phyloP scores from a whole-genome alignment of 2,797 vertebrate species.

The Alosa sapidissima region DNA sequence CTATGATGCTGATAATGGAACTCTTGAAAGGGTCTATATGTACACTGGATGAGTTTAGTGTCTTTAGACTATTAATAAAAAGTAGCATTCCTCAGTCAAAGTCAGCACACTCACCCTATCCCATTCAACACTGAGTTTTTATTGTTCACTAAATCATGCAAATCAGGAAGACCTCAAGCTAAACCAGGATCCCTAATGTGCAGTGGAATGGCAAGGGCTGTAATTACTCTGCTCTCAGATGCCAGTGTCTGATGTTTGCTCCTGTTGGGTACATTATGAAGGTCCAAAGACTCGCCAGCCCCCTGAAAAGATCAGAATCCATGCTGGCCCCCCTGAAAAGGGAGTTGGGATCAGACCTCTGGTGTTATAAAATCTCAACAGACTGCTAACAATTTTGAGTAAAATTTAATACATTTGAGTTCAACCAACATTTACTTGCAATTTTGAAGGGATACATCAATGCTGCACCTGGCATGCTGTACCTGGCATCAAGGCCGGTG shows the following conservation, averaged over 20 bases:
- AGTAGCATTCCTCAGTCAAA: neutral
- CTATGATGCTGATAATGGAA: too few species aligned
- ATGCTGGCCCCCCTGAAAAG: neutral
- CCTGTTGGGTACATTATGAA: neutral
- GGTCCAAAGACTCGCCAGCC: neutral
- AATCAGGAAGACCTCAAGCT: neutral
- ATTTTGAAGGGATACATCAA: neutral
- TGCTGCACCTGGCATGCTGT: neutral
- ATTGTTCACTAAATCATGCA: conserved; percentile 2
- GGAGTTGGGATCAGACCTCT: neutral
- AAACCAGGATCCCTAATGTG: conserved; percentile 14
- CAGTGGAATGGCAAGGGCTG: neutral
- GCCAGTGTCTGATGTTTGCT: neutral
- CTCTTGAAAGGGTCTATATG: too few species aligned
- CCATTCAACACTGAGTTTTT: neutral
- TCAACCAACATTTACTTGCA: neutral
- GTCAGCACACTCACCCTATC: neutral
- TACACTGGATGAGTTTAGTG: too few species aligned
- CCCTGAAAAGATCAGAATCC: neutral
- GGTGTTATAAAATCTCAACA: neutral
- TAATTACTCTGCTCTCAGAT: neutral
- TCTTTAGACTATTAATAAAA: too few species aligned
- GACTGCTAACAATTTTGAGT: too few species aligned
- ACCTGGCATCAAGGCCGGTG: neutral
- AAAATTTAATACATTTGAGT: neutral